Percentiles rank a stretch among this genome's conserved stretches.
Conservation (phyloP, 2,113 vertebrate species). For the Bagarius yarrelli region DNA sequence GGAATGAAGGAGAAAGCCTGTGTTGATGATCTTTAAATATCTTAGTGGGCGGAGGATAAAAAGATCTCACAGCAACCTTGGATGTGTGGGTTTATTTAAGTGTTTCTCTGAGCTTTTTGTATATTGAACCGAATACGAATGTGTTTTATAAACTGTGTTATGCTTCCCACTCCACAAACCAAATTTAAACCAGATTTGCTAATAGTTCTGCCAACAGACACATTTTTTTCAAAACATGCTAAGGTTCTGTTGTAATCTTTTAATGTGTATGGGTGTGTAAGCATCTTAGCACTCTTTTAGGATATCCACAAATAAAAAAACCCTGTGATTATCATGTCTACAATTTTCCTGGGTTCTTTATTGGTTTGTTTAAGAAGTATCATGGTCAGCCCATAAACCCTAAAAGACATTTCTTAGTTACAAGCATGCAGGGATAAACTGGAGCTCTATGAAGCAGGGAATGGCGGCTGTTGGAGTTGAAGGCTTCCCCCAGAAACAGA, state of each 20-base stretch:
- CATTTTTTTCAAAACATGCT: conserved; percentile 51
- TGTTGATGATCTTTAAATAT: conserved; percentile 30
- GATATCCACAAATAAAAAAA: conserved; percentile 10
- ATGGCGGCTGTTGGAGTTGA: conserved; percentile 44
- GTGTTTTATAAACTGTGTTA: conserved; percentile 59
- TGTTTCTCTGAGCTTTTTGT: conserved; percentile 43
- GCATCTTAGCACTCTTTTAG: neutral
- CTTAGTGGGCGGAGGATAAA: conserved; percentile 24
- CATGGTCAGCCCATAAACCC: conserved; percentile 28
- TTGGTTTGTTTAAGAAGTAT: conserved; percentile 44
- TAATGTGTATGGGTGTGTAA: conserved; percentile 17
- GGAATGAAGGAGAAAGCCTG: neutral
- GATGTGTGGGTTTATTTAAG: conserved; percentile 42
- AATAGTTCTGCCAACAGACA: conserved; percentile 58
- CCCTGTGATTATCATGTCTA: conserved; percentile 35
- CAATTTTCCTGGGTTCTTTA: conserved; percentile 36
- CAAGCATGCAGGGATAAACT: conserved; percentile 26
- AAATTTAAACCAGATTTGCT: conserved; percentile 66
- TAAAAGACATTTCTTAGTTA: conserved; percentile 43
- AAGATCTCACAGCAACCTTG: conserved; percentile 37
- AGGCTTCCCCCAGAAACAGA: conserved; percentile 51
- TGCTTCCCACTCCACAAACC: conserved; percentile 41
- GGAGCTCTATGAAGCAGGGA: conserved; percentile 41
- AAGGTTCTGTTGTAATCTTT: neutral
- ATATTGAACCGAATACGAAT: conserved; percentile 51